Base-by-base conservation (phyloP, 2,113 vertebrate genomes). In the Microtus oregoni region DNA sequence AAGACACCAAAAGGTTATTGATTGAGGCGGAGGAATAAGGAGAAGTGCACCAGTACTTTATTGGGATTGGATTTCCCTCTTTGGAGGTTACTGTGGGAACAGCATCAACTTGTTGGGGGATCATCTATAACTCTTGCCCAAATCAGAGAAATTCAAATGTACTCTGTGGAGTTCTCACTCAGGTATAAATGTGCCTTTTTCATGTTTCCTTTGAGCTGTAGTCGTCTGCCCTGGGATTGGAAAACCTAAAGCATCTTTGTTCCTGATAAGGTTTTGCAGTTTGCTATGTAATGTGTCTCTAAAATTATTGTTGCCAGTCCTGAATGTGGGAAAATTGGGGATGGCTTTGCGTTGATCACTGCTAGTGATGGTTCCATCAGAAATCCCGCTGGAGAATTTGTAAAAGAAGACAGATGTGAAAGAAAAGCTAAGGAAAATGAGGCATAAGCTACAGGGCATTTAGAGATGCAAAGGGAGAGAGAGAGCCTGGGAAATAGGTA, bases 1-100 rank as follows among this genome's bases (percentile, higher is more conserved):
- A 92, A 96, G 67, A 90, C 92, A 86, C 81, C 88, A 92, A 87
- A 94, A 94, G 92, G 68, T 17, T 94, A 91, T 87, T 79, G 92
- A 97, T 28, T 72, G 88, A 91, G 41, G 28, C 44, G 77, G 86
- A 95, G 90, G 55, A 63, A 73, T 20, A 67, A 95, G 50, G 47
- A 32, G 5, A 58, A 28, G 4, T 17, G 14, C 44, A 82, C 35
- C 52, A n/a, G 24, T 50, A 41, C 73, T 63, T 86, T 22, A 47
- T 20, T 75, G 92, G 89, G 92, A 97, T 89, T 68, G 86, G 95
- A 94, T 92, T 89, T 96, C 90, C 65, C 81, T n/a, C 24, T 38
- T 86, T 50, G 50, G 77, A 73, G 32, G 41, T 6, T 44, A 65
- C 30, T 73, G 94, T 86, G 47, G 83, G 86, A 90, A 79, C 9